Base-by-base conservation (phyloP, 2,888 invertebrate genomes). In the Pseudeuparius sepicola region DNA sequence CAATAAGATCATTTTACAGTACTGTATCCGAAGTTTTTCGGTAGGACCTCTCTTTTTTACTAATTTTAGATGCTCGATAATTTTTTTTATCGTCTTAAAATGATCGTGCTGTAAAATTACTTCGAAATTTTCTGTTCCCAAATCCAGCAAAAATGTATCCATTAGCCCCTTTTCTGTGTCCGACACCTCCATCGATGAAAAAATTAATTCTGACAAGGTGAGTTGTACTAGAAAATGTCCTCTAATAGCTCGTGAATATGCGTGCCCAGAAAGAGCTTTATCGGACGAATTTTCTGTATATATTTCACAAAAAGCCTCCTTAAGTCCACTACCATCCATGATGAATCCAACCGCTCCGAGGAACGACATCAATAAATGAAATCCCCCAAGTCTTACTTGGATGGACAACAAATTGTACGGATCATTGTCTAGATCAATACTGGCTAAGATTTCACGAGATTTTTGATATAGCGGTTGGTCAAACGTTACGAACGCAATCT, bases 401-500 rank as follows among this genome's bases (percentile, higher is more conserved):
- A 52, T 32, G 11, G 37, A 34, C 9, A 34, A 17, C n/a, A n/a
- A n/a, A n/a, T 45, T 42, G 32, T 44, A 32, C 7, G 34, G 36
- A 39, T 44, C 46, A 44, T 47, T 43, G 16, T 40, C 35, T 30
- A 36, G 28, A 41, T 50, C 48, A 31, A 43, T 39, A 31, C 31
- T 43, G 20, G 47, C 44, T 24, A 50, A 35, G 28, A 53, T 50
- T 44, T 48, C 48, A 39, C 44, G 38, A 31, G 52, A 48, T 47
- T 54, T 53, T 16, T 40, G 37, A 35, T 47, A 55, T 31, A 54
- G 46, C 10, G 50, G 50, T 27, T 47, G 46, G 30, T 52, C 52
- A 37, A 51, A 52, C n/a, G n/a, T n/a, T n/a, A n/a, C n/a, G n/a
- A n/a, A n/a, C 30, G 51, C 48, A 16, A 50, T 35, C 10, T 31